A percentile compares a stretch with the other conserved stretches of the same genome.
phyloP scores from a whole-genome alignment of 1,140 invertebrate genomes.

The Ceratina japonica region DNA sequence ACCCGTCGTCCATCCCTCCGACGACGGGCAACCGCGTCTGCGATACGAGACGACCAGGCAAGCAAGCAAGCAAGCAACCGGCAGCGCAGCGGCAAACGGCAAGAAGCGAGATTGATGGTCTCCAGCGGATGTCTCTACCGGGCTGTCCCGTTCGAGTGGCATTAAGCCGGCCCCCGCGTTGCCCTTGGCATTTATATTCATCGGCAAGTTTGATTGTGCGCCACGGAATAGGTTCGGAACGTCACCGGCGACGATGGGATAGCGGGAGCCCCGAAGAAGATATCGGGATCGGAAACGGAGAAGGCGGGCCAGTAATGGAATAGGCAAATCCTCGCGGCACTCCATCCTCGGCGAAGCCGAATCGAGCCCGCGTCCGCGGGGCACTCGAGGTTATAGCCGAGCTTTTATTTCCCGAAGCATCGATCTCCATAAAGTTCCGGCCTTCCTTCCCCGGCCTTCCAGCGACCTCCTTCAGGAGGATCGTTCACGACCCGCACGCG shows the following conservation, averaged over 20 bases:
- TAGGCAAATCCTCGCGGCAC: conserved; percentile 52
- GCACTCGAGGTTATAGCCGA: conserved; percentile 13
- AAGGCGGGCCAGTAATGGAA: conserved; percentile 46
- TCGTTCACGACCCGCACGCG: neutral
- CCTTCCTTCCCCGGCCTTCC: conserved; percentile 5
- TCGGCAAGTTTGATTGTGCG: conserved; percentile 62
- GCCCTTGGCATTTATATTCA: conserved; percentile 62
- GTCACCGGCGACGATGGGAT: neutral
- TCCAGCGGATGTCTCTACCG: conserved; percentile 3
- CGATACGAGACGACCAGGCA: neutral
- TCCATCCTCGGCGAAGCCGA: neutral
- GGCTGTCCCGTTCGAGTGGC: conserved; percentile 33
- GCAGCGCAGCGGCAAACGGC: neutral
- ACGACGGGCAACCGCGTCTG: neutral
- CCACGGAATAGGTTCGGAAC: conserved; percentile 26
- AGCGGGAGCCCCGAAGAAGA: conserved; percentile 23
- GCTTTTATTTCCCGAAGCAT: conserved; percentile 23
- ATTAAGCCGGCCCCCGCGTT: conserved; percentile 47
- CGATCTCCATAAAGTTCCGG: conserved; percentile 27
- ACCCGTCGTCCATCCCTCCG: conserved; percentile 1
- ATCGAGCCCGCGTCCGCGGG: neutral
- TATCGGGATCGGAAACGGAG: conserved; percentile 16
- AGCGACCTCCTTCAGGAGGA: conserved; percentile 12
- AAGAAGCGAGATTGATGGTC: conserved; percentile 43
- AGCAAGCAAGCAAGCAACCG: neutral